Evolutionary conservation across 2,888 invertebrate species (phyloP), one percentile per base, ranked within the genome.

Genomic region (Osedax frankpressi): DNA sequence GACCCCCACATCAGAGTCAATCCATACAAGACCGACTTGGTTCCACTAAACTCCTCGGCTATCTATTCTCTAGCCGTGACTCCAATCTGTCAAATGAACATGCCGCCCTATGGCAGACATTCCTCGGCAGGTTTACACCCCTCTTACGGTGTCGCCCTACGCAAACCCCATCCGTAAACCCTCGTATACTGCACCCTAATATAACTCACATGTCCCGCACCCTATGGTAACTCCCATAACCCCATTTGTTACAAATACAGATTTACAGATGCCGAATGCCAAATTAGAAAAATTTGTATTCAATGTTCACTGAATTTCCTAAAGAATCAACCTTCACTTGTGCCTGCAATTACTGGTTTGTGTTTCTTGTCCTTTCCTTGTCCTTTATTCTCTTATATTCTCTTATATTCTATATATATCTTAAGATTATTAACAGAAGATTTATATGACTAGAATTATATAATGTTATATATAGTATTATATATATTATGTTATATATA

Each of bases 261-360:
- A 79, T 97, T 95, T 84, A 95, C 95, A 84, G 97, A 97, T 84
- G 94, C 96, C 79, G 92, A 92, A 71, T 91, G 93, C 2, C 88
- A 90, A 0, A 94, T 97, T 79, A 89, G 97, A 74, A 93, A 91
- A 74, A 93, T 94, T 84, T 97, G 96, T 86, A 95, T 96, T 1
- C 94, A 95, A 83, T 94, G 94, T 82, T 93, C 94, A 24, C 95
- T 95, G 92, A 94, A 95, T 82, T 95, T 97, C 83, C 86, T 97
- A 62, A 87, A 95, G 27, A 94, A 96, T 84, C 96, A 97, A 84
- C 92, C 93, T 0, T 92, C 93, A 81, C 86, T 95, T 74, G 88
- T 93, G 65, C 89, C 90, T 80, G 95, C 95, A 81, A 93, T 96
- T 70, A 93, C 93, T 0, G 94, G 94, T 78, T 44, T n/a, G n/a